Evolutionary conservation across 2,797 vertebrate genomes (phyloP).

Genomic region (Danio kyathit): DNA sequence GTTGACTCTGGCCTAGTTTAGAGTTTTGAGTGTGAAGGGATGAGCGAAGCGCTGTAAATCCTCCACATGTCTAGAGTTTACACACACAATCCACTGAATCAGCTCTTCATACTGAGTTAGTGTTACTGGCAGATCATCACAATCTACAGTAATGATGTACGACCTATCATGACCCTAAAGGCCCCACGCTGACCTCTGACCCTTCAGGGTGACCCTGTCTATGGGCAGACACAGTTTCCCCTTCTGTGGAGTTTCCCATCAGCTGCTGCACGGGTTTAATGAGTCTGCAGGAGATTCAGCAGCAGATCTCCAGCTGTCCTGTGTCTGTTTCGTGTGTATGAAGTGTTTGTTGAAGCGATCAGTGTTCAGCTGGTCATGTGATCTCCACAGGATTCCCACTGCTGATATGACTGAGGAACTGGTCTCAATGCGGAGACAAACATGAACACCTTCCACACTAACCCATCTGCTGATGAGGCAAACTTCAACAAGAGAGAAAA

Average conservation of each 20-base stretch:
- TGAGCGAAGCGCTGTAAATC: neutral
- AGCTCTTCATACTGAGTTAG: conserved; percentile 17
- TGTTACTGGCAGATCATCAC: conserved; percentile 2
- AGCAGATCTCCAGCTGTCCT: too few relatives aligned
- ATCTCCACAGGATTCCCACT: neutral
- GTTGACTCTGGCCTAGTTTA: neutral
- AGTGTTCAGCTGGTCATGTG: neutral
- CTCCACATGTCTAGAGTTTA: neutral
- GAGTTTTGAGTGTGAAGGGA: neutral
- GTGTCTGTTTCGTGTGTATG: too few relatives aligned
- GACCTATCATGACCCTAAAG: neutral
- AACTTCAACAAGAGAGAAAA: neutral
- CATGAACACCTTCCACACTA: neutral
- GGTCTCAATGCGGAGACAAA: neutral
- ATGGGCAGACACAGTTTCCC: neutral
- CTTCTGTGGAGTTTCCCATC: too few relatives aligned
- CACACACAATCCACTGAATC: conserved; percentile 5
- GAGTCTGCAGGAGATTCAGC: too few relatives aligned
- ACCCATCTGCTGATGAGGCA: neutral
- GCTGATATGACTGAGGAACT: neutral
- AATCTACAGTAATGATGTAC: neutral
- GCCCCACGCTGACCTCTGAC: neutral
- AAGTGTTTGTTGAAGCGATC: neutral
- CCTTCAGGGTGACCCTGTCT: neutral
- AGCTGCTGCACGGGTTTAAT: too few relatives aligned